Percentiles rank a stretch among this genome's conserved stretches.
phyloP scores from a whole-genome alignment of 2,888 invertebrate species.

The Carterocephalus palaemon region DNA sequence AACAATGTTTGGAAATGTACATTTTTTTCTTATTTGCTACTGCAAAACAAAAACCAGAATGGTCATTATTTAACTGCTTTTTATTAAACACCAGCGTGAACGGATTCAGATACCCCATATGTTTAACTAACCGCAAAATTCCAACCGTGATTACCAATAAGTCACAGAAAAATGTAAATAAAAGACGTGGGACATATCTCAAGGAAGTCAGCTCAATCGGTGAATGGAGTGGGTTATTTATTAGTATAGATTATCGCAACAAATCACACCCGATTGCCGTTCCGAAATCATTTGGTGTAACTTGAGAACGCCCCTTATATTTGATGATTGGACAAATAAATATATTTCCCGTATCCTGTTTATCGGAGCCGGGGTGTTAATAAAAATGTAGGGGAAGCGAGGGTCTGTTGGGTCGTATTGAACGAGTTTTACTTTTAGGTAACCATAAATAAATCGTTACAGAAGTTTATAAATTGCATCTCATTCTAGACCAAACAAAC shows the following conservation, averaged over 20 bases:
- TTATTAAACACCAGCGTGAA: too few species aligned
- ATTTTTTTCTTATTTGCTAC: too few species aligned
- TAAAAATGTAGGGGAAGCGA: slow-evolving; percentile 71
- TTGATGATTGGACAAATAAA: slow-evolving; percentile 79
- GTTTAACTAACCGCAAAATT: slow-evolving; percentile 6
- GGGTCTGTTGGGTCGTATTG: slow-evolving; percentile 32
- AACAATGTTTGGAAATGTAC: too few species aligned
- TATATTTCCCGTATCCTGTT: slow-evolving; percentile 78
- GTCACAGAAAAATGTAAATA: slow-evolving; percentile 41
- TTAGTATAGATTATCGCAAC: slow-evolving; percentile 74
- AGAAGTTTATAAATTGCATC: too few species aligned
- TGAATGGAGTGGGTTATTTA: slow-evolving; percentile 71
- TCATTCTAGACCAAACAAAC: too few species aligned
- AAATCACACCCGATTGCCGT: slow-evolving; percentile 70
- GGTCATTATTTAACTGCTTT: too few species aligned
- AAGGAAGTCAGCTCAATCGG: slow-evolving; percentile 70
- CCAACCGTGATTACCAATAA: slow-evolving; percentile 11
- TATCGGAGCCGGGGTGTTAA: slow-evolving; percentile 76
- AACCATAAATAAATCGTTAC: too few species aligned
- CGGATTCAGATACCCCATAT: too few species aligned
- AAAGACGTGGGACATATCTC: slow-evolving; percentile 43
- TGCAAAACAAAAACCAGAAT: too few species aligned
- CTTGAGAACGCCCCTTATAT: slow-evolving; percentile 75
- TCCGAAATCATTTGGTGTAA: slow-evolving; percentile 73
- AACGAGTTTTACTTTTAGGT: not conserved